A percentile compares a stretch with the other conserved stretches of the same genome.
Conservation (phyloP, 2,113 vertebrate genomes). For the Athene cunicularia region DNA sequence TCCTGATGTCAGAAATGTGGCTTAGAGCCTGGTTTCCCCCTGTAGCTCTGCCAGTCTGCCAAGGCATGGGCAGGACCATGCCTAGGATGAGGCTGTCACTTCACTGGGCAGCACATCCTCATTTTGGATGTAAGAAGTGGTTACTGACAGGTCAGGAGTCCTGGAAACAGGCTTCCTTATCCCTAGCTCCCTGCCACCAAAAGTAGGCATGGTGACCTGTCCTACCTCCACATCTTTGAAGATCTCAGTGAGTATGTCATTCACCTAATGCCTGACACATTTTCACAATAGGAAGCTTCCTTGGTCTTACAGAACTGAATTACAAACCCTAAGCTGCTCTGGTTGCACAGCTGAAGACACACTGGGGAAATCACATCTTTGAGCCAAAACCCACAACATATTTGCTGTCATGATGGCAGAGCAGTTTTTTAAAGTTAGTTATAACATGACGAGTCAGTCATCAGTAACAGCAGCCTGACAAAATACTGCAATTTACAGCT, state of each 20-base stretch:
- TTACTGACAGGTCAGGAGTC: neutral
- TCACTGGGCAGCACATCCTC: neutral
- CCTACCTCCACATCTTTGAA: neutral
- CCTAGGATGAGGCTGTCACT: neutral
- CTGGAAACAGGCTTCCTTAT: neutral
- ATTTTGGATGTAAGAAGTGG: neutral
- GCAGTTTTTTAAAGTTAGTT: neutral
- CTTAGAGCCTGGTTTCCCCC: neutral
- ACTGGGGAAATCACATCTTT: neutral
- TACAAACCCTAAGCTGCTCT: neutral
- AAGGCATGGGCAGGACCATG: neutral
- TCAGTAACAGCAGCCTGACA: neutral
- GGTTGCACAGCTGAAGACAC: slow-evolving; percentile 36
- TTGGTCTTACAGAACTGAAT: neutral
- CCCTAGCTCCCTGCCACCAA: neutral
- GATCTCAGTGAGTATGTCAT: neutral
- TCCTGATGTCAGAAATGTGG: neutral
- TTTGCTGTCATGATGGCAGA: slow-evolving; percentile 4
- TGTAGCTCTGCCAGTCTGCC: neutral
- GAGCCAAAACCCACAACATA: neutral
- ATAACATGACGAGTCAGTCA: neutral
- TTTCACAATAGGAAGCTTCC: neutral
- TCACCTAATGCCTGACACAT: neutral
- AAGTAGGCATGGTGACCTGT: neutral
- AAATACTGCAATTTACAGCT: slow-evolving; percentile 50